phyloP scores from a whole-genome alignment of 2,888 invertebrate species.

The Dicranocentrus wangi region DNA sequence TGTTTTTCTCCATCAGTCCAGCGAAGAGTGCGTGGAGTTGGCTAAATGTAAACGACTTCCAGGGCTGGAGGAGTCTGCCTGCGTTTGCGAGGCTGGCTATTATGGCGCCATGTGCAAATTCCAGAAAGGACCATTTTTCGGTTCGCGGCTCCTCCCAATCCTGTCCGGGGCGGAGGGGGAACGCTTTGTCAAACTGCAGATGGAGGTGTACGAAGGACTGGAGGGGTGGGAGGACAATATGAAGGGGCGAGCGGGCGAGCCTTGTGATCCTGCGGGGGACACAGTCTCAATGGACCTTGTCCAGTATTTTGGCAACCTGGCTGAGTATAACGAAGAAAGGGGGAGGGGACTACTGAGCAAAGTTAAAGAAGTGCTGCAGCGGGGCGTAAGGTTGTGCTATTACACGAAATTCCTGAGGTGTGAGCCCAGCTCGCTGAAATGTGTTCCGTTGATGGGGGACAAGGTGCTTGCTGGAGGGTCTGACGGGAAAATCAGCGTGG shows the following conservation, averaged over 20 bases:
- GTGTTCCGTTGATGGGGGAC: background rate
- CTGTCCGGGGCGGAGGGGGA: background rate
- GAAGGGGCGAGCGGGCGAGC: background rate
- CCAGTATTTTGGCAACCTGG: background rate
- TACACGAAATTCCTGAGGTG: constrained; percentile 1
- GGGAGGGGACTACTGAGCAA: background rate
- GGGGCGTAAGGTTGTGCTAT: background rate
- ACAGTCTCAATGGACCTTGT: background rate
- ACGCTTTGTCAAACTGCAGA: background rate
- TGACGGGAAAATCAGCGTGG: background rate
- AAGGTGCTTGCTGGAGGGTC: background rate
- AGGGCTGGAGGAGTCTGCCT: background rate
- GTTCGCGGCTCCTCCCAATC: background rate
- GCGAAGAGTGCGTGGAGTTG: background rate
- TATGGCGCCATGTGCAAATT: background rate
- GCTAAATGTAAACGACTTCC: background rate
- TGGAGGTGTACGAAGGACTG: background rate
- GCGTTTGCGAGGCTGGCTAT: constrained; percentile 4
- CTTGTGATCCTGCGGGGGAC: background rate
- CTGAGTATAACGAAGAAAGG: background rate
- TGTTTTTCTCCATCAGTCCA: background rate
- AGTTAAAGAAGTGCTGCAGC: background rate
- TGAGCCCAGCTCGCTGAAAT: background rate
- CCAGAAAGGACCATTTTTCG: background rate
- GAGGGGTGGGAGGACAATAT: constrained; percentile 9